Evolutionary conservation across 2,797 vertebrate genomes (phyloP), one percentile per base, ranked within the genome.

Genomic region (Sardinella longiceps): DNA sequence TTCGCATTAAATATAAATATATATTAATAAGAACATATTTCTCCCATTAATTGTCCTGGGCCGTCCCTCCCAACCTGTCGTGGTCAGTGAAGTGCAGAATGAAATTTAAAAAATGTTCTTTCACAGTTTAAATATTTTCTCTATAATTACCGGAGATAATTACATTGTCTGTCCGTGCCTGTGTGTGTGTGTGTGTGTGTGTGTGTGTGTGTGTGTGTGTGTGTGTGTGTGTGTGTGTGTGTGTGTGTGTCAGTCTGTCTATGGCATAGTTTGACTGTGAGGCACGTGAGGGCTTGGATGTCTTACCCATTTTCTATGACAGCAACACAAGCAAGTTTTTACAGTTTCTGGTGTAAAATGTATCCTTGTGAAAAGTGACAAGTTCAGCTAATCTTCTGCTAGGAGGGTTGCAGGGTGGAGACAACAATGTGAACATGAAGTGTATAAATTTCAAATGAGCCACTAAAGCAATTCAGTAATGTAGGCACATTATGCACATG

Each of bases 241-340:
- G 51, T 56, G 51, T 56, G 51, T 56, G 51, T 56, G 51, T 56
- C 4, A 3, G 43, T 51, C 14, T 51, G 83, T 82, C 23, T 80
- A 77, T 83, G 82, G 58, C 58, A 86, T 70, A 86, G 85, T 84
- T 88, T 82, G 81, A 83, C 85, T 87, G 85, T 82, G 74, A 14
- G 33, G 81, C 74, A 83, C 82, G 87, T 84, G 33, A 37, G 33
- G 66, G 3, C 30, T 74, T 18, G 66, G 15, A 74, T 74, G 33
- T 33, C 30, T 37, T 33, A 18, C 30, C 37, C 66, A 74, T 74
- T 74, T 74, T 37, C 66, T 18, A 23, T 77, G 70, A 39, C 70
- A 39, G 18, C 4, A 77, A 43, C 70, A 77, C 70, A 39, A 77
- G 6, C 15, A 20, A 77, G 15, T 43, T 70, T 37, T 37, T 14